Evolutionary conservation across 2,888 invertebrate species (phyloP), one percentile per base, ranked within the genome.

Genomic region (Dryobota labecula): DNA sequence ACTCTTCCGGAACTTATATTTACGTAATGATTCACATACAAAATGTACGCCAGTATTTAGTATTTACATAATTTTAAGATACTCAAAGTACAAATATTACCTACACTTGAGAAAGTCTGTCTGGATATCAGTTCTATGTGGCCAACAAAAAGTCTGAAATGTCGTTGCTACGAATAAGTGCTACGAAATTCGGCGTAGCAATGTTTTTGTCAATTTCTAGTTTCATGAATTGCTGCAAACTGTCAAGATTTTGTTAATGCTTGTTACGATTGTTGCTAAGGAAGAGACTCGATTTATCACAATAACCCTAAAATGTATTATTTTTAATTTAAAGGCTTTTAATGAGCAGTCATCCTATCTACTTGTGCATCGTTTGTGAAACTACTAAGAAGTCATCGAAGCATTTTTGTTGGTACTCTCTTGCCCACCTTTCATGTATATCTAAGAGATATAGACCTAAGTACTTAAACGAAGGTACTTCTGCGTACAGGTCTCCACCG

Each of bases 121-220:
- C 20, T n/a, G 13, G 11, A 20, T 33, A n/a, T 45, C 43, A 36
- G 30, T 54, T 38, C 0, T 43, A 9, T 53, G 20, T 58, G 36
- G 38, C 0, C 36, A 15, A 43, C 27, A 47, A 36, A 11, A 27
- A 41, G 24, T 24, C 13, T 27, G n/a, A 7, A 11, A 49, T 38
- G n/a, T 61, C 3, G 33, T 41, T 49, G 73, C 73, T 73, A 78
- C 66, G 73, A 73, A 36, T 43, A 65, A 30, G 51, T 65, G 73
- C 78, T 78, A 72, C 73, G 61, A 51, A 47, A 62, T 57, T 61
- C 30, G 24, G 58, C 63, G 71, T 70, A 70, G 77, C 71, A 77
- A 63, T 24, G 41, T 24, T 47, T 61, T 45, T 2, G 13, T 30
- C 2, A n/a, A 27, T 56, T 51, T 8, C 3, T 45, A 4, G 47